A percentile compares a stretch with the other conserved stretches of the same genome.
phyloP scores from a whole-genome alignment of 2,797 vertebrate genomes.

The Sebastes steindachneri region DNA sequence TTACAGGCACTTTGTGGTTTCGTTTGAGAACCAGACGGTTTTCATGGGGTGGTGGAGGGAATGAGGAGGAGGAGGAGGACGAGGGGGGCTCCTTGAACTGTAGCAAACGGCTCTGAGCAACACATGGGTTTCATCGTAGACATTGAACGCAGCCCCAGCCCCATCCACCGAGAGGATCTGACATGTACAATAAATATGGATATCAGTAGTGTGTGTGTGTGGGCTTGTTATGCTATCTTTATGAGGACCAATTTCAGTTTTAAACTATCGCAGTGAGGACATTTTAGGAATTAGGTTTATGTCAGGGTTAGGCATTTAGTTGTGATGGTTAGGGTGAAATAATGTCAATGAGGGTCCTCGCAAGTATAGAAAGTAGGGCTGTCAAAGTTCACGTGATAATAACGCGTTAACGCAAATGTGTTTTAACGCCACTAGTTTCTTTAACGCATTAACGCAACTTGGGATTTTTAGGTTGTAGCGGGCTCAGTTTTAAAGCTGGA shows the following conservation, averaged over 20 bases:
- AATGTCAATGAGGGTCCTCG: neutral
- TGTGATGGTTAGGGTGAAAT: neutral
- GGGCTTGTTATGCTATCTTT: neutral
- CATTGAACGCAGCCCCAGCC: constrained; percentile 29
- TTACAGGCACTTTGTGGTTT: constrained; percentile 66
- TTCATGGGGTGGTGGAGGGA: constrained; percentile 30
- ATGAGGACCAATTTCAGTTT: neutral
- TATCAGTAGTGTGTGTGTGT: constrained; percentile 43
- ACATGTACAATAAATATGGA: constrained; percentile 82
- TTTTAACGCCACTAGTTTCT: too few relatives aligned
- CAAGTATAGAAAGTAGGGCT: neutral
- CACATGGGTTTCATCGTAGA: constrained; percentile 72
- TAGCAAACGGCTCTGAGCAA: constrained; percentile 35
- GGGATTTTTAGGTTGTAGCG: too few relatives aligned
- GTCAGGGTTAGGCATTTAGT: neutral
- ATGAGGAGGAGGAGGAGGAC: neutral
- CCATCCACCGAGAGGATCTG: constrained; percentile 68
- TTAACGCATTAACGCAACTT: too few relatives aligned
- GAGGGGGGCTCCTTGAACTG: constrained; percentile 49
- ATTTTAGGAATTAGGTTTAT: neutral
- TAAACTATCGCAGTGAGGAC: neutral
- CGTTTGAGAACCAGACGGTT: constrained; percentile 48
- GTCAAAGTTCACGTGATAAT: too few relatives aligned
- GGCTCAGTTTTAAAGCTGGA: too few relatives aligned
- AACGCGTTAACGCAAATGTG: too few relatives aligned